A percentile compares a stretch with the other conserved stretches of the same genome.
Conservation (phyloP, 2,888 invertebrate species). For the Cephalotes varians region DNA sequence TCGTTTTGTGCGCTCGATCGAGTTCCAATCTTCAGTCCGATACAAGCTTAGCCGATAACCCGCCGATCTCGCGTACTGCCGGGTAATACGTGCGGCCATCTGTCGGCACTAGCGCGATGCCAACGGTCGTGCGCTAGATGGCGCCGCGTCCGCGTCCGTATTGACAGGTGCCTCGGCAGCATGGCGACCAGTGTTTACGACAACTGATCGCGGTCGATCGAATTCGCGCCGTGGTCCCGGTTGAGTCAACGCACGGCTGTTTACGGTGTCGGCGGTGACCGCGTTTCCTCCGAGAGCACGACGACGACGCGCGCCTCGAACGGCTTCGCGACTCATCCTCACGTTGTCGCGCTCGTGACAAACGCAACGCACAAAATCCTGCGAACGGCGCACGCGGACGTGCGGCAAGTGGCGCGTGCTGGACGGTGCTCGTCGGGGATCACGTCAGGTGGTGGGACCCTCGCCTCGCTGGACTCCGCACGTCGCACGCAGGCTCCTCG, state of each 20-base stretch:
- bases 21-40: too few species aligned
- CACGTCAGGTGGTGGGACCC: slow-evolving; percentile 72
- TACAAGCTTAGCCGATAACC: too few species aligned
- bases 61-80: too few species aligned
- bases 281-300: background rate
- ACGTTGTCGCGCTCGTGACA: background rate
- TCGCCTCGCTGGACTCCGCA: slow-evolving; percentile 49
- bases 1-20: too few species aligned
- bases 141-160: slow-evolving; percentile 69
- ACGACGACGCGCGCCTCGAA: slow-evolving; percentile 11
- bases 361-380: background rate
- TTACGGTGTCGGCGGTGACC: slow-evolving; percentile 37
- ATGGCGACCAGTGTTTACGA: slow-evolving; percentile 85
- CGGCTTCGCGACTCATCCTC: background rate
- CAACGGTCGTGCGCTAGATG: slow-evolving; percentile 66
- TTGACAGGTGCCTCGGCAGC: slow-evolving; percentile 82
- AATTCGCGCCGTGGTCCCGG: slow-evolving; percentile 65
- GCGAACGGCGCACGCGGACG: background rate
- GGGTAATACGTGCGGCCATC: background rate
- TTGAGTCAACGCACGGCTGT: slow-evolving; percentile 57
- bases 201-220: slow-evolving; percentile 81
- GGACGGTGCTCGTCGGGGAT: background rate
- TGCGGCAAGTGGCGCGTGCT: slow-evolving; percentile 35
- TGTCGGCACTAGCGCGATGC: background rate
- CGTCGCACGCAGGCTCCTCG: slow-evolving; percentile 44